A percentile compares a stretch with the other conserved stretches of the same genome.
phyloP scores from a whole-genome alignment of 2,797 vertebrate species.

The Brachymystax lenok region DNA sequence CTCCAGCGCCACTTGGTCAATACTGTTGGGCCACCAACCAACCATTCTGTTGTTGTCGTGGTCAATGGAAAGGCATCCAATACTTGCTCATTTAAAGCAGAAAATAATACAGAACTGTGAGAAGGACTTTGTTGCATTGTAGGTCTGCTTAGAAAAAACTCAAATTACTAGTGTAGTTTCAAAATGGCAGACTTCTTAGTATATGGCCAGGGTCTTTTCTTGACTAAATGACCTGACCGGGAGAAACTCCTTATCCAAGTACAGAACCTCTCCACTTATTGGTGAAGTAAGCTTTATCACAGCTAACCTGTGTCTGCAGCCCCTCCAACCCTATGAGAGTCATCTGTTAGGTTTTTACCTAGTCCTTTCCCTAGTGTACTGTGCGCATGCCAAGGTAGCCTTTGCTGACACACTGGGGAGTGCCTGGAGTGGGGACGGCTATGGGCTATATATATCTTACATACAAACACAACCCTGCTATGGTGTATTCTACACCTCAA shows the following conservation, averaged over 20 bases:
- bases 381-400: conserved; percentile 3
- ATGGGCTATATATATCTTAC: neutral
- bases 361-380: conserved; percentile 4
- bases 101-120: neutral
- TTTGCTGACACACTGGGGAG: neutral
- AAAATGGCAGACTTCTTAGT: neutral
- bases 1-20: neutral
- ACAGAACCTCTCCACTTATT: too few species aligned
- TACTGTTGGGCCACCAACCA: conserved; percentile 8
- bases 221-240: too few species aligned
- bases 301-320: neutral
- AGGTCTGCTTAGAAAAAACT: neutral
- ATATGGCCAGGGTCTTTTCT: neutral
- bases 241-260: too few species aligned
- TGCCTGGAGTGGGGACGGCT: neutral
- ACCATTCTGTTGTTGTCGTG: neutral
- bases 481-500: neutral
- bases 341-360: conserved; percentile 1
- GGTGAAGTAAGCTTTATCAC: too few species aligned
- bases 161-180: neutral
- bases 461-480: neutral
- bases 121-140: neutral
- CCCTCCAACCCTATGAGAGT: neutral
- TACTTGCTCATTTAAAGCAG: neutral
- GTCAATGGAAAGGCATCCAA: too few species aligned